Base-by-base conservation (phyloP, 35 echinoderm and acorn worm species). In the Heliocidaris erythrogramma region DNA sequence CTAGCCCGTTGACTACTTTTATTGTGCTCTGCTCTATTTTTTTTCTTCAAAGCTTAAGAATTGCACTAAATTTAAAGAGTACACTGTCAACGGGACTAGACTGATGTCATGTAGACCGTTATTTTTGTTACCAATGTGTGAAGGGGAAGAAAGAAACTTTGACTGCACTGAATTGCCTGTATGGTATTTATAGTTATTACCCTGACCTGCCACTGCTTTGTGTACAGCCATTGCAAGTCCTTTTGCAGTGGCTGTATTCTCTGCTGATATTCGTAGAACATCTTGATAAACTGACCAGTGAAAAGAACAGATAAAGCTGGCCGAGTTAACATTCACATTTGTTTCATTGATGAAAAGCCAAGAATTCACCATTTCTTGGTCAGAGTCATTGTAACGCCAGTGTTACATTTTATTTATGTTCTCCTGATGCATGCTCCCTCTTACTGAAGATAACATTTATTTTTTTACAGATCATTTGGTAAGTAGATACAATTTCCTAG, bases 391-490 rank as follows among this genome's bases (percentile, higher is more conserved):
- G 27, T 78, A 71, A 71, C 24, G 27, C n/a, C 65, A 52, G n/a
- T n/a, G n/a, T 49, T 59, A 59, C 50, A 49, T 6, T 48, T 13
- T 92, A 13, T n/a, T 86, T 86, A 86, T 48, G 48, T 91, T 32
- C 7, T 92, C 30, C 47, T 59, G 91, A 92, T 92, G 91, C 91
- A 92, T 92, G 91, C 91, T 92, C 91, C 91, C 91, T 92, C 47
- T 89, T 21, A 89, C 12, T 89, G 14, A 48, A 30, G 31, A 32
- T 92, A 92, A 92, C 91, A 53, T 92, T 89, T 89, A 8, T 78
- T 59, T 21, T n/a, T 9, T 92, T 59, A 59, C 91, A 92, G 91
- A 7, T 49, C 91, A 52, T 30, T 10, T 50, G 91, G 91, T 92
- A 59, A 92, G 91, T 92, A 49, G 87, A 32, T 42, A 89, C 10